Evolutionary conservation across 2,888 invertebrate genomes (phyloP), one percentile per base, ranked within the genome.

Genomic region (Sericinus montela): DNA sequence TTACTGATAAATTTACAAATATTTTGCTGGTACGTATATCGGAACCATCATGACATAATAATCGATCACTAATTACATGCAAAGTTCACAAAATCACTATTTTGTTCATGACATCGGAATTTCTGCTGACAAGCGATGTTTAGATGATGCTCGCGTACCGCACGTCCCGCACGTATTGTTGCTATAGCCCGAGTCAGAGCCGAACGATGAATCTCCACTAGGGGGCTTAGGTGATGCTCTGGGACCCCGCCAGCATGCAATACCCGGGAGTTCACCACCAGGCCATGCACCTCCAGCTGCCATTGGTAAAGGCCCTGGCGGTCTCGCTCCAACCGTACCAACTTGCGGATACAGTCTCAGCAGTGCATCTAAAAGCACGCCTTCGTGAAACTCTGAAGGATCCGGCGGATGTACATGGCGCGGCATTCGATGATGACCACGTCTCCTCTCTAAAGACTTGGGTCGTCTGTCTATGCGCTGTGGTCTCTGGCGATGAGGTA

Each of bases 131-230:
- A 88, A 57, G 34, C 88, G 76, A 67, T 88, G 88, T 52, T 86
- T 75, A 9, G 89, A 91, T 2, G 90, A 90, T 3, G 90, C 91
- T 44, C 91, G 80, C 1, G 92, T 91, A 9, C 93, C 93, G 36
- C 65, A 66, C 0, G 94, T 94, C 1, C 93, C 93, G 55, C 92
- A 92, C 3, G 94, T 94, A 66, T 94, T 93, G 77, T 95, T 95
- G 75, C 95, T 95, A 79, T 95, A 95, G 8, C 95, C 95, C 38
- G 95, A 95, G 79, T 95, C 95, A 7, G 95, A 95, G 25, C 95
- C 95, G 59, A 95, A 93, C 3, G 94, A 94, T 4, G 94, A 94
- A 65, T 94, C 94, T 58, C 92, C 92, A 54, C 92, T 92, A 45
- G 92, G 92, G 34, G 92, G 91, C 64, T 92, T 92, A 1, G 91